A percentile compares a stretch with the other conserved stretches of the same genome.
Conservation (phyloP, 2,113 vertebrate genomes). For the Alectura lathami region DNA sequence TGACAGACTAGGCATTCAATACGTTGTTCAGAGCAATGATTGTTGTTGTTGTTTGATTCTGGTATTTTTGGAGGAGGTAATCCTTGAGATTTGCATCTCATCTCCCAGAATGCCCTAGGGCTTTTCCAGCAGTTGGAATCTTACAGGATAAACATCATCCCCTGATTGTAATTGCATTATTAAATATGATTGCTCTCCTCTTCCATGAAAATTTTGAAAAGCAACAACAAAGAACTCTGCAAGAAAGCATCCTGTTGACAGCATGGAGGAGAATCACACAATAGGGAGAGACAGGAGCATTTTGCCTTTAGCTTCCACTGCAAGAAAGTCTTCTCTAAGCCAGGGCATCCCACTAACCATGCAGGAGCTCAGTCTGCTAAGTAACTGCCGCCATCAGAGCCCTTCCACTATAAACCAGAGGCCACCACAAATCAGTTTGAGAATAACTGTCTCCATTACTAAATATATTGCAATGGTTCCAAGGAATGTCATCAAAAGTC, state of each 20-base stretch:
- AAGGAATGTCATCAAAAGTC: neutral
- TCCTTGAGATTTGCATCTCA: constrained; percentile 64
- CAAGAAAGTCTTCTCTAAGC: neutral
- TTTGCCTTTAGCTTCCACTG: neutral
- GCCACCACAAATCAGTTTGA: neutral
- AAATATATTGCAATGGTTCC: neutral
- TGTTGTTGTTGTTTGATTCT: constrained; percentile 24
- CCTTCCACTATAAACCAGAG: neutral
- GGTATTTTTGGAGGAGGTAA: constrained; percentile 59
- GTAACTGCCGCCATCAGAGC: neutral
- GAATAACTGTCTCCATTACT: neutral
- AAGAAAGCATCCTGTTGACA: neutral
- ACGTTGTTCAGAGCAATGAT: neutral
- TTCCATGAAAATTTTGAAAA: constrained; percentile 35
- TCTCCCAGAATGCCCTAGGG: constrained; percentile 58
- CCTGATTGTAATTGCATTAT: constrained; percentile 69
- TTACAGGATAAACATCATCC: constrained; percentile 61
- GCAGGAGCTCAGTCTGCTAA: neutral
- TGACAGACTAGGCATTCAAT: neutral
- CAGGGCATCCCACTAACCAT: neutral
- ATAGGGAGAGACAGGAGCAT: neutral
- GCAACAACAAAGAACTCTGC: constrained; percentile 43
- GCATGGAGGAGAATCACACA: neutral
- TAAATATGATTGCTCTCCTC: constrained; percentile 61
- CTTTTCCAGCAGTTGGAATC: constrained; percentile 63